phyloP scores from a whole-genome alignment of 2,113 vertebrate genomes.

The Diadophis punctatus region DNA sequence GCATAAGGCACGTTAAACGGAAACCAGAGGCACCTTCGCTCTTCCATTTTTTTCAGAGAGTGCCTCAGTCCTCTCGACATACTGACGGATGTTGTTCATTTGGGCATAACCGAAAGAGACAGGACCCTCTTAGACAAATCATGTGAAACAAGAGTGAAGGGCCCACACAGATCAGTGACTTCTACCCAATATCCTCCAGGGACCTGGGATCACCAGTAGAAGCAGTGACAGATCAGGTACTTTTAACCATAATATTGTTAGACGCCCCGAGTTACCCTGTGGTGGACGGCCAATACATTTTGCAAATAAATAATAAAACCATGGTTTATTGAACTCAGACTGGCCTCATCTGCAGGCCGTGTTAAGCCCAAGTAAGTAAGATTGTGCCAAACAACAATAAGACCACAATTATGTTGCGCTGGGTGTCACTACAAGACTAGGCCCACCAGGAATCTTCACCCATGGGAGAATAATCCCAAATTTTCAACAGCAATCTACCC shows the following conservation, averaged over 20 bases:
- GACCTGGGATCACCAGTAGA: too few species aligned
- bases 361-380: not conserved
- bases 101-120: not conserved
- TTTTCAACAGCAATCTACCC: not conserved
- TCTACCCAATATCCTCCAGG: too few species aligned
- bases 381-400: not conserved
- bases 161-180: not conserved
- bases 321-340: not conserved
- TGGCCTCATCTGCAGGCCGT: not conserved
- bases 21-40: not conserved
- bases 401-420: not conserved
- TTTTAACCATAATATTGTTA: not conserved
- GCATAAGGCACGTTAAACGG: fast-evolving
- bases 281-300: not conserved
- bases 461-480: not conserved
- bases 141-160: not conserved
- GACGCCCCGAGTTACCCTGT: not conserved
- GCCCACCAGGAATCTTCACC: not conserved
- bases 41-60: not conserved
- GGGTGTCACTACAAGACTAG: not conserved
- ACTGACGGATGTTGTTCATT: not conserved
- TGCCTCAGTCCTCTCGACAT: not conserved
- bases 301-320: not conserved
- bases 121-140: not conserved
- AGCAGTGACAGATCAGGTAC: too few species aligned